Base-by-base conservation (phyloP, 2,888 invertebrate genomes). In the Lasioglossum malachurum region DNA sequence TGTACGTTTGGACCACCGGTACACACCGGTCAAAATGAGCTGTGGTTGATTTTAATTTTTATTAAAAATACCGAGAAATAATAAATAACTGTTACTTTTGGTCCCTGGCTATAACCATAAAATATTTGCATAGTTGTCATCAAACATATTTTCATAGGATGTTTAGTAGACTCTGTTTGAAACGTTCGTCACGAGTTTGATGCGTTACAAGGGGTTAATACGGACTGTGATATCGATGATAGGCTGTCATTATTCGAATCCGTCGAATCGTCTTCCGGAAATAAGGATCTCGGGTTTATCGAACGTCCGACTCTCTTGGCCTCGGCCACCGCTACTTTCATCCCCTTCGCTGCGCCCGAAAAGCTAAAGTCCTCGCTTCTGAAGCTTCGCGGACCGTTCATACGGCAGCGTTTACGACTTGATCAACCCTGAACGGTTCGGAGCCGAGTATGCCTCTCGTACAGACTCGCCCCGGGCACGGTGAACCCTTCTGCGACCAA, bases 261-360 rank as follows among this genome's bases (percentile, higher is more conserved):
- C 76, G 71, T 69, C 57, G 14, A 14, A 31, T 41, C 60, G 49
- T 69, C 72, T 72, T 44, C 49, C 49, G 60, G 84, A 87, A 84
- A 89, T 87, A 89, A 84, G 80, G 78, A 87, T 80, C 74, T 75
- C 73, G 57, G 82, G 82, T 85, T 89, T 87, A 87, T 87, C 44
- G 84, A 84, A 80, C 69, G 76, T 23, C 60, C 75, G 31, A n/a
- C 74, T 69, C 53, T 4, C 76, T 35, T n/a, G 67, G 60, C 64
- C 74, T 77, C 69, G 19, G n/a, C 60, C 7, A 64, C 71, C 46
- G 67, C 41, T 31, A 4, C 35, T 64, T 38, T 72, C 60, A 35
- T 75, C 72, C 71, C 75, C 44, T 75, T 44, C 31, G 53, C 31
- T 60, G 23, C 46, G 12, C 31, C 27, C 38, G 27, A 77, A 82